These are phyloP conservation scores for Rhagophthalmus giganteus DNA, from an alignment of 2,888 invertebrate genomes.

Conservation along the genomic window DNA sequence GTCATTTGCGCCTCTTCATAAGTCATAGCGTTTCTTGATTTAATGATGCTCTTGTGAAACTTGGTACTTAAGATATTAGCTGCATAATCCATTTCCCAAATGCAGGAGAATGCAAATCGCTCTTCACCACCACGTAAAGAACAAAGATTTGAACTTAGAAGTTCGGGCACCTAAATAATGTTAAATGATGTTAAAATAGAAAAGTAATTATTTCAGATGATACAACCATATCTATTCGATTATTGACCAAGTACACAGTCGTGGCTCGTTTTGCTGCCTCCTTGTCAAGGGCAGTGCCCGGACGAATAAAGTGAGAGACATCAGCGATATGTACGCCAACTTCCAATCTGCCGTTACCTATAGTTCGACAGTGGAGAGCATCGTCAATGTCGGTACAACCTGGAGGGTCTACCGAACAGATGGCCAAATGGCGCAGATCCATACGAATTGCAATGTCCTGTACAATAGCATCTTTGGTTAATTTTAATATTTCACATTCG, in stretches of 20 bases:
- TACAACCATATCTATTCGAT: slow-evolving; percentile 88
- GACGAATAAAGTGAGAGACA: slow-evolving; percentile 95
- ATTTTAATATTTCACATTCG: too few species aligned
- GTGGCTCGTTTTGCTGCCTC: slow-evolving; percentile 94
- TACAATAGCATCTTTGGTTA: too few species aligned
- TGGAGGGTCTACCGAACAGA: slow-evolving; percentile 97
- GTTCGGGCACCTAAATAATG: slow-evolving; percentile 60
- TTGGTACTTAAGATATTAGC: slow-evolving; percentile 79
- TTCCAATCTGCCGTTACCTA: slow-evolving; percentile 75
- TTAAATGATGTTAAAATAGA: neutral
- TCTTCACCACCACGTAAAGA: slow-evolving; percentile 90
- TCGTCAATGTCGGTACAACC: slow-evolving; percentile 99
- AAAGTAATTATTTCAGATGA: neutral
- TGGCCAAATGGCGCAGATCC: slow-evolving; percentile 81
- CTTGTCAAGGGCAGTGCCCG: slow-evolving; percentile 86
- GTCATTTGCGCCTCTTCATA: slow-evolving; percentile 95
- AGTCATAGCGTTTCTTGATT: slow-evolving; percentile 89
- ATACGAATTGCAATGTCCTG: slow-evolving; percentile 77
- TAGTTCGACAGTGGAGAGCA: slow-evolving; percentile 84
- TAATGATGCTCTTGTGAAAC: slow-evolving; percentile 92
- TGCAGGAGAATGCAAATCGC: slow-evolving; percentile 91
- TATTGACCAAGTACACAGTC: slow-evolving; percentile 94
- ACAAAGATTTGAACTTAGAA: slow-evolving; percentile 94
- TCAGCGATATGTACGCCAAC: slow-evolving; percentile 99
- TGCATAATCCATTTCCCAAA: slow-evolving; percentile 89